These are phyloP conservation scores for Papilio xuthus DNA, from an alignment of 1,140 invertebrate species.

Conservation along the genomic window DNA sequence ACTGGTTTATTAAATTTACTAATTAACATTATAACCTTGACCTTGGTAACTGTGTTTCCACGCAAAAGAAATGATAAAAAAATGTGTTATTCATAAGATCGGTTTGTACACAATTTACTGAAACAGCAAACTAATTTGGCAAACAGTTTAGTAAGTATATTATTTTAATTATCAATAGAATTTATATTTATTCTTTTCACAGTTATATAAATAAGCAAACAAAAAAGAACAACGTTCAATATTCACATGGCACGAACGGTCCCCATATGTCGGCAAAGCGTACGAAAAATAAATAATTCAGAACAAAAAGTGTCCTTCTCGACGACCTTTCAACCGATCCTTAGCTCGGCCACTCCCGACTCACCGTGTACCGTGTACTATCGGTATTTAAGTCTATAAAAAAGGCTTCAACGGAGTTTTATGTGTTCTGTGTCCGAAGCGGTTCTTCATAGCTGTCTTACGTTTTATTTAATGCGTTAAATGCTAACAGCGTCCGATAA, in stretches of 20 bases:
- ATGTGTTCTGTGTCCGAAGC: slow-evolving; percentile 66
- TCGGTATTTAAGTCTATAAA: slow-evolving; percentile 71
- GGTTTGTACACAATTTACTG: slow-evolving; percentile 11
- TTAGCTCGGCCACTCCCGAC: slow-evolving; percentile 49
- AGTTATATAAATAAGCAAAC: slow-evolving; percentile 22
- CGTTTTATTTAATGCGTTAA: slow-evolving; percentile 73
- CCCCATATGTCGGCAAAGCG: slow-evolving; percentile 52
- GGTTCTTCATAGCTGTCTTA: slow-evolving; percentile 76
- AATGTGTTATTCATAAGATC: slow-evolving; percentile 19
- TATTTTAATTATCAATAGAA: neutral
- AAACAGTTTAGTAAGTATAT: neutral
- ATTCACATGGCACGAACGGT: slow-evolving; percentile 49
- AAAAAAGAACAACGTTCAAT: slow-evolving; percentile 38
- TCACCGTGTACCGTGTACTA: slow-evolving; percentile 66
- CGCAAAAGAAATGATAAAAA: slow-evolving; percentile 22
- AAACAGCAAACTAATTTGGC: neutral
- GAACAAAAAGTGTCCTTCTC: slow-evolving; percentile 74
- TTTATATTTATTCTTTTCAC: slow-evolving; percentile 17
- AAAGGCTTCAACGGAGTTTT: slow-evolving; percentile 77
- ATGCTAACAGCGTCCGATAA: slow-evolving; percentile 78
- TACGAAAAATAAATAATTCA: slow-evolving; percentile 60
- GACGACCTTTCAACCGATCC: slow-evolving; percentile 71
- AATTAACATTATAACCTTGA: slow-evolving; percentile 22
- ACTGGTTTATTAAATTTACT: neutral
- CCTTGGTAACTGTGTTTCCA: slow-evolving; percentile 28